phyloP scores from a whole-genome alignment of 2,797 vertebrate genomes.

The Enteromius mattozi region DNA sequence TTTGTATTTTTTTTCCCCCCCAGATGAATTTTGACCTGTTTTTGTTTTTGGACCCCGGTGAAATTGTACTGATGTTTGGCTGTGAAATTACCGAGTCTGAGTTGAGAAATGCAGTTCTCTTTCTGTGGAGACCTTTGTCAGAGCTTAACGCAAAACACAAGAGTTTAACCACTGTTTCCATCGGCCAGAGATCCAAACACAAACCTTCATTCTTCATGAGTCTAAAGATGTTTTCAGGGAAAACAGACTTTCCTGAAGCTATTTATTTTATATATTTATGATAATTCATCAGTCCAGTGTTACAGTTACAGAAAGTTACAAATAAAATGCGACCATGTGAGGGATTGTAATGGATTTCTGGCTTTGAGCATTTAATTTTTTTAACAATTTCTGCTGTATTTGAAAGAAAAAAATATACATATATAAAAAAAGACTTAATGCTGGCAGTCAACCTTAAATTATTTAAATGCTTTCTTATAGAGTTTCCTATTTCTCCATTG shows the following conservation, averaged over 20 bases:
- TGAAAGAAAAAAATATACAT: slow-evolving; percentile 60
- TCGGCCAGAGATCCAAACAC: slow-evolving; percentile 16
- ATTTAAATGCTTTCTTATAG: slow-evolving; percentile 33
- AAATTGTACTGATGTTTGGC: not conserved
- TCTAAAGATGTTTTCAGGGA: not conserved
- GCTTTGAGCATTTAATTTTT: slow-evolving; percentile 57
- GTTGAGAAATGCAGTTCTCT: not conserved
- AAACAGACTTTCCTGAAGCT: not conserved
- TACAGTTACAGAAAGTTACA: not conserved
- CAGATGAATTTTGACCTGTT: not conserved
- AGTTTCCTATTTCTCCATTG: slow-evolving; percentile 43
- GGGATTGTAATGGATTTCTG: slow-evolving; percentile 50
- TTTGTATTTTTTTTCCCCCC: not conserved
- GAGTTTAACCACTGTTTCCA: slow-evolving; percentile 3
- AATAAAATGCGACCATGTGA: not conserved
- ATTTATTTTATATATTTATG: not conserved
- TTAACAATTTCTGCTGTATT: slow-evolving; percentile 54
- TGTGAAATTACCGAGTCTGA: not conserved
- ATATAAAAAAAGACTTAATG: slow-evolving; percentile 44
- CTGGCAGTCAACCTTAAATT: slow-evolving; percentile 52
- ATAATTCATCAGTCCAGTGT: not conserved
- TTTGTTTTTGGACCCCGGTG: not conserved
- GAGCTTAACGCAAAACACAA: not conserved
- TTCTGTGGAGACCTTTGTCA: not conserved
- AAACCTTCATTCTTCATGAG: not conserved